Evolutionary conservation across 2,888 invertebrate species (phyloP).

Genomic region (Germaria angustata): DNA sequence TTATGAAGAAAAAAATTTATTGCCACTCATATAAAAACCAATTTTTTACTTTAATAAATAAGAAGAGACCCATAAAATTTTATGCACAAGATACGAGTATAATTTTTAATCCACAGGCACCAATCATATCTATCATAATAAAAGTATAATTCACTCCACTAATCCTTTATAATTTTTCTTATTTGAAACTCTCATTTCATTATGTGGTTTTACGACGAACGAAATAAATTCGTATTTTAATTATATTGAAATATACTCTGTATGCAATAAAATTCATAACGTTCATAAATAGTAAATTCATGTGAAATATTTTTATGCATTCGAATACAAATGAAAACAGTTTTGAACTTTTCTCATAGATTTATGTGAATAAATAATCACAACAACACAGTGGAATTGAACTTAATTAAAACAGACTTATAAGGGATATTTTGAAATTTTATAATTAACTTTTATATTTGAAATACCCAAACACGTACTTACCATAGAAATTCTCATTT

Average conservation of each 20-base stretch:
- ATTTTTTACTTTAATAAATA: background rate
- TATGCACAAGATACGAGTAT: background rate
- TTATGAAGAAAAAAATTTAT: too few relatives aligned
- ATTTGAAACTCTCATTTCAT: background rate
- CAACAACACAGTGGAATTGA: background rate
- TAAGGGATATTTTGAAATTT: background rate
- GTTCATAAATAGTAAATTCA: background rate
- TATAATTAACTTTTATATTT: conserved; percentile 34
- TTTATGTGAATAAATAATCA: background rate
- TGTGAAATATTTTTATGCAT: background rate
- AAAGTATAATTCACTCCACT: background rate
- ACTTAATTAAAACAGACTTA: conserved; percentile 14
- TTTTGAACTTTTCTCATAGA: background rate
- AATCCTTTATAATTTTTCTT: background rate
- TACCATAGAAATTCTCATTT: conserved; percentile 10
- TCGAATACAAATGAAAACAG: background rate
- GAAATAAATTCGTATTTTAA: conserved; percentile 1
- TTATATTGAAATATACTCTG: background rate
- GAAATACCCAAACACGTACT: background rate
- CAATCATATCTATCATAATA: background rate
- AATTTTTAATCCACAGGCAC: background rate
- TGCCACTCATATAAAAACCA: too few relatives aligned
- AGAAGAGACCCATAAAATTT: background rate
- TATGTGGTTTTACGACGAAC: background rate
- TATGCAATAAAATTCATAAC: background rate